These are phyloP conservation scores for Lepidurus apus DNA, from an alignment of 1,140 invertebrate species.

Conservation along the genomic window DNA sequence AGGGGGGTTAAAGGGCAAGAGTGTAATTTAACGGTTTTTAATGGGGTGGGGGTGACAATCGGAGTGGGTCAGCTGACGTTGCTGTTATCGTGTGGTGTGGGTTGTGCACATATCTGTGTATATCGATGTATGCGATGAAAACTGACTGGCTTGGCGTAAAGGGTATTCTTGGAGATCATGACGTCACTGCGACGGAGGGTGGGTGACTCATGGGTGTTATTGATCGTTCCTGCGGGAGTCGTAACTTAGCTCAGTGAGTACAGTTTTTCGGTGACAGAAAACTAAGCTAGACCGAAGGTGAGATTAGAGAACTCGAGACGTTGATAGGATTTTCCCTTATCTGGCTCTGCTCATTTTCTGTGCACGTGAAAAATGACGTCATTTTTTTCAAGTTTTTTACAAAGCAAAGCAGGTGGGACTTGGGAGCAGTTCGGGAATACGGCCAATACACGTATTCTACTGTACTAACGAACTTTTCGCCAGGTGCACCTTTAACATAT, in stretches of 20 bases:
- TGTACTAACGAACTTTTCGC: neutral
- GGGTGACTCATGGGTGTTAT: slow-evolving; percentile 9
- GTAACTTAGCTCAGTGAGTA: neutral
- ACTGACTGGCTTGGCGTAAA: neutral
- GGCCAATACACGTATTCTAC: no score
- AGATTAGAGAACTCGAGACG: slow-evolving; percentile 16
- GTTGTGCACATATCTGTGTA: neutral
- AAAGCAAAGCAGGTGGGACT: slow-evolving; percentile 5
- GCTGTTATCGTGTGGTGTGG: no score
- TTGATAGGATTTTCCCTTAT: slow-evolving; percentile 22
- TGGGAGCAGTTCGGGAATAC: neutral
- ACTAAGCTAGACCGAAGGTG: slow-evolving; percentile 14
- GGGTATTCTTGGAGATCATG: slow-evolving; percentile 19
- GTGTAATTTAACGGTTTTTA: no score
- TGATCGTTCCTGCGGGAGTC: slow-evolving; percentile 11
- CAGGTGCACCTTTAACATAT: slow-evolving; percentile 13
- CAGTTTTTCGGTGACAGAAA: slow-evolving; percentile 10
- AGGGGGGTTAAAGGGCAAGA: no score
- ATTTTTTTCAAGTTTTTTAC: neutral
- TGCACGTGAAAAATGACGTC: slow-evolving; percentile 19
- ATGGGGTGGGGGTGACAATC: no score
- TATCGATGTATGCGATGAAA: neutral
- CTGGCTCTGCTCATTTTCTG: slow-evolving; percentile 12
- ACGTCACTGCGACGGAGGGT: neutral
- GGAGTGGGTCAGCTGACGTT: no score